A percentile compares a stretch with the other conserved stretches of the same genome.
phyloP scores from a whole-genome alignment of 2,113 vertebrate genomes.

The Psammodynastes pulverulentus region DNA sequence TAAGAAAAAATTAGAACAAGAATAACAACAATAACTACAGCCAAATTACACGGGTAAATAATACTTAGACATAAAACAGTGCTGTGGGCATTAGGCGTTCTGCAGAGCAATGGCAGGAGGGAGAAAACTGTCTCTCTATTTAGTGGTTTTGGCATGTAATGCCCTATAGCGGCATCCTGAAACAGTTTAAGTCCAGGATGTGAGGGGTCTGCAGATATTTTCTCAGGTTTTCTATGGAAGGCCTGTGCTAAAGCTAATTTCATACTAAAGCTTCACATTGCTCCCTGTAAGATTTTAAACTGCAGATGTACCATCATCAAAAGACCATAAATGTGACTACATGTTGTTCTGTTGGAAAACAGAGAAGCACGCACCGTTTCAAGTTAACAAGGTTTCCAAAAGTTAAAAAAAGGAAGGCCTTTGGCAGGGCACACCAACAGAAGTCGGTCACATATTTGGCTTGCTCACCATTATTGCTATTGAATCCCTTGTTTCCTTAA shows the following conservation, averaged over 20 bases:
- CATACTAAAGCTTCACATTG: background rate
- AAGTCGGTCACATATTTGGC: constrained; percentile 22
- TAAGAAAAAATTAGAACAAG: background rate
- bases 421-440: constrained; percentile 4
- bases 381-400: constrained; percentile 9
- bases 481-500: constrained; percentile 11
- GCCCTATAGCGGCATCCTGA: background rate
- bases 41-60: background rate
- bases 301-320: background rate
- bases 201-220: background rate
- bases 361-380: background rate
- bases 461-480: background rate
- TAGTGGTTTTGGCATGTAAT: background rate
- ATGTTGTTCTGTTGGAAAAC: background rate
- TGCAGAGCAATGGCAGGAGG: background rate
- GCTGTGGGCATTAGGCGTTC: background rate
- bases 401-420: background rate
- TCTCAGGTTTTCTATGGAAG: background rate
- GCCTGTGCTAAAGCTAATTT: background rate
- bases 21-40: too few relatives aligned
- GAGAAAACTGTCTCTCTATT: background rate
- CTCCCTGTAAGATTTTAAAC: background rate
- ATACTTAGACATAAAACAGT: background rate
- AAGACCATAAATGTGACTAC: background rate
- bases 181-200: background rate